Base-by-base conservation (phyloP, 2,797 vertebrate species). In the Synaphobranchus kaupii region DNA sequence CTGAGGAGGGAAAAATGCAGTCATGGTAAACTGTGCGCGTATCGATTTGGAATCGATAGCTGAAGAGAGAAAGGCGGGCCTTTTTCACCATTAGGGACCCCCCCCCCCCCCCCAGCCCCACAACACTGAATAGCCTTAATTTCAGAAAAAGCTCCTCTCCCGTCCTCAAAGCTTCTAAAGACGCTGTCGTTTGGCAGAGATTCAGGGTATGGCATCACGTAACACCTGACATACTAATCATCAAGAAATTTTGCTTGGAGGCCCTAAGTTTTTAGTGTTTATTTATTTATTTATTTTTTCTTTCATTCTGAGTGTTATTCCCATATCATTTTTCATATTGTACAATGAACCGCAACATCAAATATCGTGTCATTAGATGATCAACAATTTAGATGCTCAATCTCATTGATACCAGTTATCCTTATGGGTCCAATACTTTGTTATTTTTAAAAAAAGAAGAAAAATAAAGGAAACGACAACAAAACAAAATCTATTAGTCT, bases 401-500 rank as follows among this genome's bases (percentile, higher is more conserved):
- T 56, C 31, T 9, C 25, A 56, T 76, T 31, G 13, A 12, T 47
- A 22, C 17, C 48, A 76, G 52, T 48, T 13, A 44, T 28, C 44
- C 28, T 17, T 81, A 48, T 80, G 22, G 22, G 48, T 44, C 17
- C 39, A 25, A 25, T 48, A 48, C 8, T n/a, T n/a, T 68, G 48
- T 60, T 60, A 17, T 60, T 60, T 15, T 89, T n/a, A 44, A 44
- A 89, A 88, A 85, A 63, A 15, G 58, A 52, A 83, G n/a, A 50
- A 76, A 60, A 85, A 48, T 20, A 28, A 28, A 68, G 4, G 25
- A 84, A 6, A 66, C 66, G 0, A 0, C 8, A 13, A 17, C 31
- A 87, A 86, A 73, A 76, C 34, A 0, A 88, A 87, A 85, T 54
- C 17, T 48, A 17, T 48, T 1, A 54, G 52, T 56, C 85, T 73